A percentile compares a stretch with the other conserved stretches of the same genome.
Conservation (phyloP, 2,797 vertebrate genomes). For the Chaetodon trifasciatus region DNA sequence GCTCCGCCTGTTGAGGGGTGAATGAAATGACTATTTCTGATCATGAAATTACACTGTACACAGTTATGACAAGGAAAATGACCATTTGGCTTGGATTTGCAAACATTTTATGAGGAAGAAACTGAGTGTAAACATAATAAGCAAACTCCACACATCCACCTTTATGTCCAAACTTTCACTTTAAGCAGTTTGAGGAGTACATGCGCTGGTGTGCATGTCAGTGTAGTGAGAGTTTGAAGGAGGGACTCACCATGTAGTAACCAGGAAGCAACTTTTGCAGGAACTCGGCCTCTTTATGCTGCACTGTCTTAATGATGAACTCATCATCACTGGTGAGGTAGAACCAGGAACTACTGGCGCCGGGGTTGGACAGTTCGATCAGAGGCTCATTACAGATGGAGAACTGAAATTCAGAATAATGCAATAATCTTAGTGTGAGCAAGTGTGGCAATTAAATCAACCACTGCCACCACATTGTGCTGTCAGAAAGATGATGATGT, state of each 20-base stretch:
- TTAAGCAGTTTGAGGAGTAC: neutral
- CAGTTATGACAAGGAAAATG: too few relatives aligned
- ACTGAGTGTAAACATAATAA: too few relatives aligned
- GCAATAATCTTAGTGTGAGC: neutral
- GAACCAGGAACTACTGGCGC: slow-evolving; percentile 97
- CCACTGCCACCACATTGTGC: neutral
- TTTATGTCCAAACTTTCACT: neutral
- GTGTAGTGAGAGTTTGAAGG: neutral
- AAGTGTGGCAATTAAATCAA: neutral
- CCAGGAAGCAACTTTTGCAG: slow-evolving; percentile 97
- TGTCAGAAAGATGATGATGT: neutral
- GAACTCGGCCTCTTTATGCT: slow-evolving; percentile 97
- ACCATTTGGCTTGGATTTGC: neutral
- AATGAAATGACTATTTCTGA: too few relatives aligned
- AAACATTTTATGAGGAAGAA: neutral
- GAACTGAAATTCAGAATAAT: slow-evolving; percentile 83
- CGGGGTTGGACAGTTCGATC: slow-evolving; percentile 95
- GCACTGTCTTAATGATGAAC: slow-evolving; percentile 98
- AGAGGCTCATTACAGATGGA: slow-evolving; percentile 96
- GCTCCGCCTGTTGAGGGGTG: too few relatives aligned
- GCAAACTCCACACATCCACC: neutral
- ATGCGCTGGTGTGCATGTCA: neutral
- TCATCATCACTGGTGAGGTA: slow-evolving; percentile 97
- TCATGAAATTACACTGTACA: too few relatives aligned
- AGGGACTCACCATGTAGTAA: slow-evolving; percentile 94